phyloP scores from a whole-genome alignment of 2,113 vertebrate species.

The Strix aluco region DNA sequence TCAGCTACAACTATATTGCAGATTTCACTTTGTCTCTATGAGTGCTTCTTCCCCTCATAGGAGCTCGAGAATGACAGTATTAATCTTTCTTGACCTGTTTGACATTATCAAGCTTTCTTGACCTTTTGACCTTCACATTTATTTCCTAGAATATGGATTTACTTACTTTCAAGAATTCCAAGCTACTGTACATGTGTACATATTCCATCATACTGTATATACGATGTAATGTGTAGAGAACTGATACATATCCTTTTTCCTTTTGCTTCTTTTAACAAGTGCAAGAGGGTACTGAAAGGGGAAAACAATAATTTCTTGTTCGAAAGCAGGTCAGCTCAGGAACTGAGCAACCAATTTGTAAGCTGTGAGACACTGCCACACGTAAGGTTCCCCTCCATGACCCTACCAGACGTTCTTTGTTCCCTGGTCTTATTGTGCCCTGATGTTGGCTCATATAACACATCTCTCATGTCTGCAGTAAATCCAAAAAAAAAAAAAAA shows the following conservation, averaged over 20 bases:
- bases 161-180: neutral
- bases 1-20: neutral
- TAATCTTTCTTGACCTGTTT: neutral
- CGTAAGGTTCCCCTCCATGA: neutral
- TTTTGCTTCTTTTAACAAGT: neutral
- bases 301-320: neutral
- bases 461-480: neutral
- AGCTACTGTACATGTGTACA: neutral
- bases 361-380: neutral
- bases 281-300: neutral
- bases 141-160: neutral
- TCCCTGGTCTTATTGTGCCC: neutral
- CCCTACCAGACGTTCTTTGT: neutral
- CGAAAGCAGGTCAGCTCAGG: neutral
- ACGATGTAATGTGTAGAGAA: neutral
- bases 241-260: neutral
- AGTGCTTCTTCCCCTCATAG: neutral
- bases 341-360: neutral
- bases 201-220: neutral
- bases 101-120: neutral
- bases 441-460: neutral
- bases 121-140: neutral
- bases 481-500: neutral
- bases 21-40: neutral
- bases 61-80: neutral